Base-by-base conservation (phyloP, 2,888 invertebrate genomes). In the Hemaris fuciformis region DNA sequence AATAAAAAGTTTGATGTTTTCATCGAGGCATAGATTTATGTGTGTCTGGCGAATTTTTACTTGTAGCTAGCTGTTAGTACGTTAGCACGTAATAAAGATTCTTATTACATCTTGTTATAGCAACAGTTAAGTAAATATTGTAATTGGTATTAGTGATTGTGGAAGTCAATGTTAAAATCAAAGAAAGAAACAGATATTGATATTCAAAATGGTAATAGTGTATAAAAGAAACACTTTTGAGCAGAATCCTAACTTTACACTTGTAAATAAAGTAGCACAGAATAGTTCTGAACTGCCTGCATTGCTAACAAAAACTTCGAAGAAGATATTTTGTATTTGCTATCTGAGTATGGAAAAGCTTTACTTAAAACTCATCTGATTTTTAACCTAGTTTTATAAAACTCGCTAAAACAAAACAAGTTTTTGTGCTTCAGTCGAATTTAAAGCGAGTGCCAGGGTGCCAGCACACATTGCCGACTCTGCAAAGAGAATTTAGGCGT, bases 1-100 rank as follows among this genome's bases (percentile, higher is more conserved):
- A 69, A 69, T 70, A 71, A 71, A 68, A 71, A 66, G 64, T 67
- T 71, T 66, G 67, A 68, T 64, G 70, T 65, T 61, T 65, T 66
- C 60, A 62, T 62, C 60, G 63, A 43, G 42, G 48, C 38, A 60
- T 48, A 48, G 46, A 48, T 48, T 25, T 25, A 10, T 48, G 18
- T 46, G 38, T 25, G 23, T 60, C 15, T n/a, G 31, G 15, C 15
- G 38, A 38, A 48, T 25, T 25, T 45, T 23, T 60, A 34, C 18
- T 60, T 46, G n/a, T 38, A 38, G 41, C 25, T 58, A 46, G 18
- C 34, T 25, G 38, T 25, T 38, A 56, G 27, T 61, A 61, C 57
- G 31, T 31, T 48, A 27, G 2, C 2, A 5, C 1, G 8, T 15
- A 27, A 48, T 27, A 48, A 48, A 46, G 2, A 48, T 48, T 48